Percentiles rank a stretch among this genome's conserved stretches.
Conservation (phyloP, 1,140 invertebrate genomes). For the Eupristina koningsbergeri region DNA sequence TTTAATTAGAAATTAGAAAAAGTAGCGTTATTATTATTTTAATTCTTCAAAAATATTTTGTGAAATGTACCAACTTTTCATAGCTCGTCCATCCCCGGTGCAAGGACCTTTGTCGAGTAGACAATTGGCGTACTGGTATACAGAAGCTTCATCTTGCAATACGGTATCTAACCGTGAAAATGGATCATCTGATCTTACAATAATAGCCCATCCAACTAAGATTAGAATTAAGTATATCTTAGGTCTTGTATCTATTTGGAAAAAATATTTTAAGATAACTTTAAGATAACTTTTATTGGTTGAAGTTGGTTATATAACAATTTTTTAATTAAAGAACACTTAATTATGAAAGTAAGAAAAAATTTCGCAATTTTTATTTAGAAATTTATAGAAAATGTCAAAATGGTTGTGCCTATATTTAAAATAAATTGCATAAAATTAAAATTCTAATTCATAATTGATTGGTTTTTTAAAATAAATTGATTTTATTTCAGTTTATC, state of each 20-base stretch:
- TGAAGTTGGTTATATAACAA: no score
- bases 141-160: not conserved
- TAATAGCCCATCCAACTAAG: not conserved
- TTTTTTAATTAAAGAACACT: not conserved
- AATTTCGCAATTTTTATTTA: not conserved
- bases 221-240: not conserved
- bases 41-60: not conserved
- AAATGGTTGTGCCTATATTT: no score
- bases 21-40: no score
- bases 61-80: slow-evolving; percentile 64
- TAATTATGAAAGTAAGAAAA: not conserved
- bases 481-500: not conserved
- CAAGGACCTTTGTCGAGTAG: slow-evolving; percentile 66
- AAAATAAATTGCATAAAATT: no score
- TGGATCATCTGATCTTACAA: not conserved
- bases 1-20: no score
- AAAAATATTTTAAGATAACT: no score
- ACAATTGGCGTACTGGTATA: slow-evolving; percentile 54
- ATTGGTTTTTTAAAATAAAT: no score
- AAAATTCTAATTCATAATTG: no score
- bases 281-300: no score
- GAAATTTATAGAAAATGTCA: no score
- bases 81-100: slow-evolving; percentile 62
- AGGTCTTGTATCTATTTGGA: not conserved
- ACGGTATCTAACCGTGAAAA: not conserved